phyloP scores from a whole-genome alignment of 2,113 vertebrate species.

The Sterrhoptilus dennistouni region DNA sequence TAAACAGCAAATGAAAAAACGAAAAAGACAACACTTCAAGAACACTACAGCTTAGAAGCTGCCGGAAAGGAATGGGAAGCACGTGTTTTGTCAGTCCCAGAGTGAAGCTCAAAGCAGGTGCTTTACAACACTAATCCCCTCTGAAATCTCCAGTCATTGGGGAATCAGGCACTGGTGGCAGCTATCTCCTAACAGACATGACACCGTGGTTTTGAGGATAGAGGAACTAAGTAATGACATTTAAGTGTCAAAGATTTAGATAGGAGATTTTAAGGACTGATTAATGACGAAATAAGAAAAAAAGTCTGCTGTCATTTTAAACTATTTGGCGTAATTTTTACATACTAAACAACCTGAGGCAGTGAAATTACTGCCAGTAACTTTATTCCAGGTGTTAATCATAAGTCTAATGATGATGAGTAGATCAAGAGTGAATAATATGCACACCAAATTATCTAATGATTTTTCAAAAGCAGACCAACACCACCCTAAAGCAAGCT shows the following conservation, averaged over 20 bases:
- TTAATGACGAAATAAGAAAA: neutral
- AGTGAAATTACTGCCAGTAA: neutral
- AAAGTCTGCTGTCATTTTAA: neutral
- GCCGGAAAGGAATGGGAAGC: neutral
- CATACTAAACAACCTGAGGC: neutral
- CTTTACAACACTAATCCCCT: neutral
- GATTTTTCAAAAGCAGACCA: neutral
- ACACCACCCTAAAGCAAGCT: neutral
- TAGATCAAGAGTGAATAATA: neutral
- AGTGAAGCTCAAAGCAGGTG: neutral
- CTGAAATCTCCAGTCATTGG: neutral
- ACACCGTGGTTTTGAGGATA: neutral
- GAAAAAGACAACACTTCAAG: neutral
- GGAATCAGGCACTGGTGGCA: neutral
- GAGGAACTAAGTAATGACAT: neutral
- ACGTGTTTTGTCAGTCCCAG: neutral
- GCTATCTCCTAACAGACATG: neutral
- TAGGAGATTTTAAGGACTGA: neutral
- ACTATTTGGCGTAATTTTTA: neutral
- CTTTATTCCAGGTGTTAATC: neutral
- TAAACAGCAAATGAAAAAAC: neutral
- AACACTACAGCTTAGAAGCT: neutral
- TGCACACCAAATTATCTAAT: neutral
- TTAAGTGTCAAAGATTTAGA: neutral
- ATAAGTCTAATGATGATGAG: neutral